phyloP scores from a whole-genome alignment of 2,113 vertebrate species.

The Salvator merianae region DNA sequence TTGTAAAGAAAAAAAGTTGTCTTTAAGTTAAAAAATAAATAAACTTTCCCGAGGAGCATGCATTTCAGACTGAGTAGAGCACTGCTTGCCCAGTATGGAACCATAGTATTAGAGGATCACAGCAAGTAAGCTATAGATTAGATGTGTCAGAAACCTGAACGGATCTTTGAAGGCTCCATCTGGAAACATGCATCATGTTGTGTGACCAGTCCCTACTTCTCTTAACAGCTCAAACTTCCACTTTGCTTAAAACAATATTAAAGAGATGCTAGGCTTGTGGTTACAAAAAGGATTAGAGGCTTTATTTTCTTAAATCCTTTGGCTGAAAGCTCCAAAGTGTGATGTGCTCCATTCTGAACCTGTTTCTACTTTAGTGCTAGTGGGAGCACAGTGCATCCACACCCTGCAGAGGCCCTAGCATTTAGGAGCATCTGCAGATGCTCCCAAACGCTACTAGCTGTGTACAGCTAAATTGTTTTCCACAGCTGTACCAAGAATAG shows the following conservation, averaged over 20 bases:
- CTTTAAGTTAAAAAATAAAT: not conserved
- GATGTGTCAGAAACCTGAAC: not conserved
- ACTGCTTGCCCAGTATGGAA: not conserved
- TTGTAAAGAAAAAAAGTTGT: constrained; percentile 43
- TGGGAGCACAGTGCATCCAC: no score
- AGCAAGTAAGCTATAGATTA: constrained; percentile 1
- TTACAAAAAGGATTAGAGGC: not conserved
- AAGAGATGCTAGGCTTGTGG: not conserved
- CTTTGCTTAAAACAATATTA: not conserved
- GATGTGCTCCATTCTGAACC: not conserved
- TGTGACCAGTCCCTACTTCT: not conserved
- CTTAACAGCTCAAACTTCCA: not conserved
- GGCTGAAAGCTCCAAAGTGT: not conserved
- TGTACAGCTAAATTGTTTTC: no score
- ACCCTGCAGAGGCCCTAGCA: no score
- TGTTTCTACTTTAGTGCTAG: no score
- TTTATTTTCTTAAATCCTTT: not conserved
- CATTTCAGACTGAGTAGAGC: not conserved
- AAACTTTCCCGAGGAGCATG: not conserved
- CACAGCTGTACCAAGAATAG: no score
- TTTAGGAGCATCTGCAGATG: no score
- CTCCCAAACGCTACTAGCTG: no score
- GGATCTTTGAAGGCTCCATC: not conserved
- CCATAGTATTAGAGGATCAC: not conserved
- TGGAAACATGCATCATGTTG: not conserved